These are phyloP conservation scores for Nasalis larvatus DNA, from an alignment of 2,113 vertebrate species.

Conservation along the genomic window DNA sequence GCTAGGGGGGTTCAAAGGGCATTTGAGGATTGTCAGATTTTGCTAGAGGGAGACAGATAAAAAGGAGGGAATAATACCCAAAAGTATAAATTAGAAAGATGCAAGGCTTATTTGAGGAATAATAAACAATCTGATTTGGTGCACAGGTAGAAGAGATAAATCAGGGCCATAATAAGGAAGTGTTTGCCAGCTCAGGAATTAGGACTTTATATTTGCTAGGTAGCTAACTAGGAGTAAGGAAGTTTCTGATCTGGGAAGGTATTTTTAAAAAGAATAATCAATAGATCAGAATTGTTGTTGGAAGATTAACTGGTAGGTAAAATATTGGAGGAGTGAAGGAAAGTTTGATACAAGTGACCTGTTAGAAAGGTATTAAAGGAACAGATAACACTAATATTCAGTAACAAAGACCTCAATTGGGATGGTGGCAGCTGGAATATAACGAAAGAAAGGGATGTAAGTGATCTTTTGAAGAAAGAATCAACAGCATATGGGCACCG, in stretches of 20 bases:
- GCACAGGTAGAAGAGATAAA: neutral
- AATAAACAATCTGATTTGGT: conserved; percentile 1
- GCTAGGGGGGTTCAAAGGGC: neutral
- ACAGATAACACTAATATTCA: neutral
- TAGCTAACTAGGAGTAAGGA: conserved; percentile 9
- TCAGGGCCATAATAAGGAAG: neutral
- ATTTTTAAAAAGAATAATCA: conserved; percentile 15
- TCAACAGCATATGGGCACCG: neutral
- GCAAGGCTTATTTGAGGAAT: conserved; percentile 7
- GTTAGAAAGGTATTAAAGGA: neutral
- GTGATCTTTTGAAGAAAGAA: neutral
- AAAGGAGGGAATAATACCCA: neutral
- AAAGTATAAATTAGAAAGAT: conserved; percentile 27
- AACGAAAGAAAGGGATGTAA: neutral
- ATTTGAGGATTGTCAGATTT: neutral
- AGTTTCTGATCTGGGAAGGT: neutral
- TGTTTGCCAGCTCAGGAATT: neutral
- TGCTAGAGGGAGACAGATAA: neutral
- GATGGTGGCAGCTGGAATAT: neutral
- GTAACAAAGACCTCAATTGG: neutral
- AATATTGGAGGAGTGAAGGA: neutral
- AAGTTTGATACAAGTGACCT: neutral
- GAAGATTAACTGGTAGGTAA: too few species aligned
- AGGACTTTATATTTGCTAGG: neutral
- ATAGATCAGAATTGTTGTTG: neutral